Conservation (phyloP, 2,888 invertebrate species). For the Liodrosophila aerea region DNA sequence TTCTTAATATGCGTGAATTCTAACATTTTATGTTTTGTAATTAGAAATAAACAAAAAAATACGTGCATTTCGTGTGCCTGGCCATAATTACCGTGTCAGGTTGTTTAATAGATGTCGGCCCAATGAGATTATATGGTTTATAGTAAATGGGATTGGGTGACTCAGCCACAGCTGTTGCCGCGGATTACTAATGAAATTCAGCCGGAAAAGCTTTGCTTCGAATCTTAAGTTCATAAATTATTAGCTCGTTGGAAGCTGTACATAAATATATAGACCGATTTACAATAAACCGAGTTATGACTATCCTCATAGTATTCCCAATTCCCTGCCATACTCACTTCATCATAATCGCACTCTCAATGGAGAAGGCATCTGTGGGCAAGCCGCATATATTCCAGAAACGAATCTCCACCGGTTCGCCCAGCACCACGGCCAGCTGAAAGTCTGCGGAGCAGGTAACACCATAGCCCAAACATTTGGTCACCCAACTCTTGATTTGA, state of each 20-base stretch:
- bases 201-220: constrained; percentile 10
- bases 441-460: constrained; percentile 89
- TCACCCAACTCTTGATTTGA: constrained; percentile 90
- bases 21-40: constrained; percentile 73
- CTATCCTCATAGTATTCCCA: no score
- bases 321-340: constrained; percentile 85
- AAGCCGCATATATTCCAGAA: constrained; percentile 95
- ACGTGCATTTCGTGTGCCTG: constrained; percentile 39
- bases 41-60: constrained; percentile 54
- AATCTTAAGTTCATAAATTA: neutral
- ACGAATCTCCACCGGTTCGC: constrained; percentile 93
- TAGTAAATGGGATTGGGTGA: neutral
- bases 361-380: constrained; percentile 93
- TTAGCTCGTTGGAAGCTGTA: no score
- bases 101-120: constrained; percentile 62
- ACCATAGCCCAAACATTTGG: constrained; percentile 86
- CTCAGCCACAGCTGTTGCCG: constrained; percentile 33
- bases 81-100: constrained; percentile 67
- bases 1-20: constrained; percentile 78
- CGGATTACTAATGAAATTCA: constrained; percentile 13
- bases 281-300: no score
- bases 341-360: constrained; percentile 96
- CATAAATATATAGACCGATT: no score
- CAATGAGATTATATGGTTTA: constrained; percentile 7
- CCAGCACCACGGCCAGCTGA: constrained; percentile 90